These are phyloP conservation scores for Halictus rubicundus DNA, from an alignment of 1,140 invertebrate genomes.

Conservation along the genomic window DNA sequence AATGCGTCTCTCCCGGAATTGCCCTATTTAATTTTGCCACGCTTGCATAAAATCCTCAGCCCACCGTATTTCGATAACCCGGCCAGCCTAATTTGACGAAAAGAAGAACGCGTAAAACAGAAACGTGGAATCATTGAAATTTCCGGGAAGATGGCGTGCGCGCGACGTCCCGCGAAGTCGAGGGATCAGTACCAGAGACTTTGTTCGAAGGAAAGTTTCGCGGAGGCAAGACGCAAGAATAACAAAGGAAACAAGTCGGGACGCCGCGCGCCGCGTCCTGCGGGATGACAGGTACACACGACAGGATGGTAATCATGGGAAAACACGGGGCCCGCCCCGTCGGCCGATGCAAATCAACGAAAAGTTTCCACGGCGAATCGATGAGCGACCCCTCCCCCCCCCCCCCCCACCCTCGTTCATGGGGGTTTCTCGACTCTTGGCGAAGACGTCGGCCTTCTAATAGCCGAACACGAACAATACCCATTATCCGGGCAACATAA, in stretches of 20 bases:
- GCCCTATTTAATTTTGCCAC: too few relatives aligned
- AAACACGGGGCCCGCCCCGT: background rate
- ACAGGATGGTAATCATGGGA: background rate
- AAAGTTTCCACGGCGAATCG: constrained; percentile 17
- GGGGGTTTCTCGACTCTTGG: too few relatives aligned
- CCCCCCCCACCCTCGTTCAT: background rate
- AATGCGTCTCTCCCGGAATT: too few relatives aligned
- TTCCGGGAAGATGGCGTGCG: too few relatives aligned
- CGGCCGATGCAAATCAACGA: background rate
- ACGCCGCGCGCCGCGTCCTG: background rate
- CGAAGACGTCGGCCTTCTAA: constrained; percentile 26
- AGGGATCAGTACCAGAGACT: background rate
- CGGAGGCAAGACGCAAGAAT: background rate
- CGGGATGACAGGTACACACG: background rate
- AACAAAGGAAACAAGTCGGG: background rate
- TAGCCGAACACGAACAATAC: constrained; percentile 41
- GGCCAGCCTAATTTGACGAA: too few relatives aligned
- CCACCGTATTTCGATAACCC: too few relatives aligned
- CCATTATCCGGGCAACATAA: constrained; percentile 47
- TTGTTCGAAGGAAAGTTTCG: background rate
- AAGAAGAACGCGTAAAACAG: too few relatives aligned
- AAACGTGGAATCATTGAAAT: too few relatives aligned
- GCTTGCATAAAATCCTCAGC: too few relatives aligned
- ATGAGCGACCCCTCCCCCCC: background rate
- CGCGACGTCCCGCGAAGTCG: too few relatives aligned